phyloP scores from a whole-genome alignment of 2,113 vertebrate species.

The Pachypanchax playfairii region DNA sequence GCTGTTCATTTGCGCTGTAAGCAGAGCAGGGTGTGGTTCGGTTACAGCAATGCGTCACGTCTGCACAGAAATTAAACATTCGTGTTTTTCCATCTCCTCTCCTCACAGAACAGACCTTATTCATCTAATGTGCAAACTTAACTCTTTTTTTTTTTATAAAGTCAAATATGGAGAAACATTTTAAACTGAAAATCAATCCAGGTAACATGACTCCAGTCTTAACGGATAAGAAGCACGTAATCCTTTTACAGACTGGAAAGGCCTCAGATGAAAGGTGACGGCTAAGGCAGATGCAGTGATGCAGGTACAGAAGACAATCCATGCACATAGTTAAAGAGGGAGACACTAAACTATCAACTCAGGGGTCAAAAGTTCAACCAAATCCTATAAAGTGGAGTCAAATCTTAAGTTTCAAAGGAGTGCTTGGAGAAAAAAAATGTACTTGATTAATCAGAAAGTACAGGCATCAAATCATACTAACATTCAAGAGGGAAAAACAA shows the following conservation, averaged over 20 bases:
- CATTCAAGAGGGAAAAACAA: conserved; percentile 25
- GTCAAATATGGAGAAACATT: not conserved
- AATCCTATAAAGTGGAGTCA: conserved; percentile 16
- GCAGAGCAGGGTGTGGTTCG: conserved; percentile 29
- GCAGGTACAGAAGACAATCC: conserved; percentile 32
- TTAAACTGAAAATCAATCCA: conserved; percentile 7
- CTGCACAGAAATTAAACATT: conserved; percentile 5
- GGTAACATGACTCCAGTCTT: conserved; percentile 15
- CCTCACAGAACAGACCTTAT: not conserved
- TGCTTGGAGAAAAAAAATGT: conserved; percentile 16
- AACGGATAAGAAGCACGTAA: conserved; percentile 7
- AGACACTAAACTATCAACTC: conserved; percentile 3
- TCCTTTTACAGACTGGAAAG: conserved; percentile 52
- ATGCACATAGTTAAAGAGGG: conserved; percentile 22
- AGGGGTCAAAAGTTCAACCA: conserved; percentile 18
- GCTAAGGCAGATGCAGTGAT: conserved; percentile 65
- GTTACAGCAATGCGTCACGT: not conserved
- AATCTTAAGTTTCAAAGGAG: conserved; percentile 1
- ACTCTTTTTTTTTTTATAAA: conserved; percentile 2
- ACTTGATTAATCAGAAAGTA: conserved; percentile 25
- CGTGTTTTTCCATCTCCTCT: not conserved
- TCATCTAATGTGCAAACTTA: not conserved
- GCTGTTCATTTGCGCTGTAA: conserved; percentile 26
- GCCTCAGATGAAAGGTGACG: conserved; percentile 58
- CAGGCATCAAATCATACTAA: conserved; percentile 33